Percentiles rank a stretch among this genome's conserved stretches.
phyloP scores from a whole-genome alignment of 2,113 vertebrate genomes.

The Hypomesus transpacificus region DNA sequence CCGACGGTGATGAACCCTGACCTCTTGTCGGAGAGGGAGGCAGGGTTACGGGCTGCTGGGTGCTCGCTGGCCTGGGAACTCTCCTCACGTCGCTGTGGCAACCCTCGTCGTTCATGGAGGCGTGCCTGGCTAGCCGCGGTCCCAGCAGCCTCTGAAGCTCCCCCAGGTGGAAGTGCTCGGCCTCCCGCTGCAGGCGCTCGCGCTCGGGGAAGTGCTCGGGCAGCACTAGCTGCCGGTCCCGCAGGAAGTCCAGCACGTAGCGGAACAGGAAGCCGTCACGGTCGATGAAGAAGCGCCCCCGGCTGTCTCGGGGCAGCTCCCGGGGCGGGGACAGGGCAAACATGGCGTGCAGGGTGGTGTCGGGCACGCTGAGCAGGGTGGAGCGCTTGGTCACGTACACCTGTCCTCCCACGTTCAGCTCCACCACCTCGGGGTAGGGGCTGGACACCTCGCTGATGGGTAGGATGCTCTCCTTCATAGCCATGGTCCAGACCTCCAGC shows the following conservation, averaged over 20 bases:
- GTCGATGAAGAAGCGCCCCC: slow-evolving; percentile 87
- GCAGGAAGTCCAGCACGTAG: slow-evolving; percentile 84
- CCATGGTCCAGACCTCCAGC: slow-evolving; percentile 65
- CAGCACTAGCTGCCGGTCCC: slow-evolving; percentile 83
- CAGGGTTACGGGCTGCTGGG: slow-evolving; percentile 28
- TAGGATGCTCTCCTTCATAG: slow-evolving; percentile 83
- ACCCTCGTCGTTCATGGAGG: slow-evolving; percentile 84
- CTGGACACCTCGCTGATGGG: slow-evolving; percentile 85
- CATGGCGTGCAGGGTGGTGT: slow-evolving; percentile 80
- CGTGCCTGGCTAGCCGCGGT: slow-evolving; percentile 80
- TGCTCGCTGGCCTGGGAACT: slow-evolving; percentile 77
- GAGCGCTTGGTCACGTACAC: slow-evolving; percentile 86
- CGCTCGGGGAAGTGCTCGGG: slow-evolving; percentile 88
- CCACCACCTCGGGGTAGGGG: slow-evolving; percentile 84
- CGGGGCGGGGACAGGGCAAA: slow-evolving; percentile 72
- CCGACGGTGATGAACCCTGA: slow-evolving; percentile 85
- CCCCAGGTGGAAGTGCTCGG: slow-evolving; percentile 82
- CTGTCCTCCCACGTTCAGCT: slow-evolving; percentile 87
- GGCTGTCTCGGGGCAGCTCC: slow-evolving; percentile 82
- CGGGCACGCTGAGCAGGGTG: slow-evolving; percentile 83
- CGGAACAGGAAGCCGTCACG: slow-evolving; percentile 89
- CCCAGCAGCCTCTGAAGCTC: slow-evolving; percentile 80
- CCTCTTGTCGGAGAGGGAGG: slow-evolving; percentile 67
- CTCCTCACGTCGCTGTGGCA: slow-evolving; percentile 87
- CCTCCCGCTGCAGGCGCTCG: slow-evolving; percentile 82